Conservation (phyloP, 2,888 invertebrate genomes). For the Cheilosia urbana region DNA sequence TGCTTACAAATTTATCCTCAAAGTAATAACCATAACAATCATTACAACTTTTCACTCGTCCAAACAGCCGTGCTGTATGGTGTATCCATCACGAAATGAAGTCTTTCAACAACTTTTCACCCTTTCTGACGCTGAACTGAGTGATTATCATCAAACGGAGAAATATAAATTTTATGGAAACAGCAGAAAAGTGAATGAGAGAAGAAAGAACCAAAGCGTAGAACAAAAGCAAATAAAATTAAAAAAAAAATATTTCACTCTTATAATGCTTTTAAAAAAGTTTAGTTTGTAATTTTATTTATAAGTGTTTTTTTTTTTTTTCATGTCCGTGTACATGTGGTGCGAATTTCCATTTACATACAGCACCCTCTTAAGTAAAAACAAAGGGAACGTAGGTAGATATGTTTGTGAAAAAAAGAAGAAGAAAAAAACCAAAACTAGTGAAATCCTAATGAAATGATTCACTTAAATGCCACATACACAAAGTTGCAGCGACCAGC, state of each 20-base stretch:
- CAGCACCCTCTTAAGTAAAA: background rate
- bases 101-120: conserved; percentile 44
- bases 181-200: background rate
- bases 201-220: background rate
- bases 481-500: conserved; percentile 2
- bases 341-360: conserved; percentile 20
- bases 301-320: conserved; percentile 13
- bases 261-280: conserved; percentile 36
- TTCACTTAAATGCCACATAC: conserved; percentile 28
- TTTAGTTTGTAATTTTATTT: conserved; percentile 36
- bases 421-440: background rate
- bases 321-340: conserved; percentile 31
- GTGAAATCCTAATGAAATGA: conserved; percentile 14
- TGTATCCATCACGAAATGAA: conserved; percentile 31
- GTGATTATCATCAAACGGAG: conserved; percentile 39
- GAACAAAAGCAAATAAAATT: background rate
- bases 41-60: conserved; percentile 33
- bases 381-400: too few species aligned
- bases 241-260: conserved; percentile 18
- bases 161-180: conserved; percentile 6
- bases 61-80: background rate
- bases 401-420: background rate
- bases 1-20: background rate
- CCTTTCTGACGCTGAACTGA: conserved; percentile 41
- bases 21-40: conserved; percentile 57